A percentile compares a stretch with the other conserved stretches of the same genome.
Evolutionary conservation across 2,113 vertebrate genomes (phyloP).

Genomic region (Prinia subflava): DNA sequence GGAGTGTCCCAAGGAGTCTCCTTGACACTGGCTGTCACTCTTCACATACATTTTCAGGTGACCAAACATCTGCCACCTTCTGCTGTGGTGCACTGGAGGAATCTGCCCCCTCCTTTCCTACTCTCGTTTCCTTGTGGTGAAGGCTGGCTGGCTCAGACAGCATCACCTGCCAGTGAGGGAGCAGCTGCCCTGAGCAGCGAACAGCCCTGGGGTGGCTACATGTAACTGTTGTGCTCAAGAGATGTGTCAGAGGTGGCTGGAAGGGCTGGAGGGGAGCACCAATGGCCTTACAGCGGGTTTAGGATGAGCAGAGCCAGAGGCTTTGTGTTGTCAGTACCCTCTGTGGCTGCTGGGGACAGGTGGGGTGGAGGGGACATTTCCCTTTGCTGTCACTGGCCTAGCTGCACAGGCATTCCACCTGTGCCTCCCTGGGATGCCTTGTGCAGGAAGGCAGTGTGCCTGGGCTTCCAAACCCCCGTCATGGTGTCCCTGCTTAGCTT

Average conservation of each 20-base stretch:
- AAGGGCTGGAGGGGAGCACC: not conserved
- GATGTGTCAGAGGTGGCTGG: not conserved
- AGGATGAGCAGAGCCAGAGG: not conserved
- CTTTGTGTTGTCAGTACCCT: not conserved
- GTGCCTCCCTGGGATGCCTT: not conserved
- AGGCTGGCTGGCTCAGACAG: not conserved
- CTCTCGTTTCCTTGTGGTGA: not conserved
- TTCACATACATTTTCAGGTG: not conserved
- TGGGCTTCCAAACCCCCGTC: not conserved
- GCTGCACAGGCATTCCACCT: rapidly evolving
- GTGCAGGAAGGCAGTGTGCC: not conserved
- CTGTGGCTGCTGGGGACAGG: not conserved
- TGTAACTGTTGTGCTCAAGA: not conserved
- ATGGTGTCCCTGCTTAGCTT: not conserved
- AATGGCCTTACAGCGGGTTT: not conserved
- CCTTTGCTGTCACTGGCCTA: not conserved
- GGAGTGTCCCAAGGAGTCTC: not conserved
- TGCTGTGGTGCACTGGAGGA: not conserved
- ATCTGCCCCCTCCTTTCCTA: not conserved
- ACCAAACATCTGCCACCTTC: not conserved
- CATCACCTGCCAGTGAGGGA: not conserved
- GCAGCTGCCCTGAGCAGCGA: not conserved
- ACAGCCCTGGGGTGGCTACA: not conserved
- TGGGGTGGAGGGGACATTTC: not conserved
- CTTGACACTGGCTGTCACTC: not conserved